Base-by-base conservation (phyloP, 2,888 invertebrate species). In the Coenonympha glycerion region DNA sequence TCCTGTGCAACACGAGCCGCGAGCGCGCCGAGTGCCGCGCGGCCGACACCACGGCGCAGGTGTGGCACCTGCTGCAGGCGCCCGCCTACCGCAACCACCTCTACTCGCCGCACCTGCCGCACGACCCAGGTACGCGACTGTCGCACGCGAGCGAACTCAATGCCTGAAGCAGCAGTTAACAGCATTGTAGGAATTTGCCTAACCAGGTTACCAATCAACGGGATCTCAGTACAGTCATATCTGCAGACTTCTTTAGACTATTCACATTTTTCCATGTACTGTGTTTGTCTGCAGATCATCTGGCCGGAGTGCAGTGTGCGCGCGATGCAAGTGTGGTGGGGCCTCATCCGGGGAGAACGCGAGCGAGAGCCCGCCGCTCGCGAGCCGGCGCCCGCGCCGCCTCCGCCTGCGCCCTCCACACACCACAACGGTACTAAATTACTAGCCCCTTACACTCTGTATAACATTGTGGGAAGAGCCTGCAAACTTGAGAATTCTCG, bases 271-370 rank as follows among this genome's bases (percentile, higher is more conserved):
- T 3, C 1, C 2, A 15, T 13, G 18, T 18, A 11, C 15, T 28
- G 1, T 18, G 18, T 28, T 11, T 44, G 15, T 4, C 6, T 21
- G 22, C 74, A 96, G 94, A 94, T 95, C 64, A 85, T 97, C 63
- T 95, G 94, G 92, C 95, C 96, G 46, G 92, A 93, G 61, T 94
- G 91, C 78, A 93, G 94, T 73, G 92, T 96, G 47, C 91, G 96
- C 49, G 92, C 94, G 68, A 88, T 97, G 71, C 89, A 89, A 49
- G 88, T 97, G 62, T 98, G 97, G 97, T 89, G 91, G 58, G 93
- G 93, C 61, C 91, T 97, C 57, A 97, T 96, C 87, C 88, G 94
- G 63, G 93, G 93, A 41, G 76, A 70, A 56, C 64, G 66, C 26
- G 62, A 57, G 54, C 54, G 53, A 28, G 63, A 62, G 39, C 69